phyloP scores from a whole-genome alignment of 2,113 vertebrate species.

The Pachypanchax playfairii region DNA sequence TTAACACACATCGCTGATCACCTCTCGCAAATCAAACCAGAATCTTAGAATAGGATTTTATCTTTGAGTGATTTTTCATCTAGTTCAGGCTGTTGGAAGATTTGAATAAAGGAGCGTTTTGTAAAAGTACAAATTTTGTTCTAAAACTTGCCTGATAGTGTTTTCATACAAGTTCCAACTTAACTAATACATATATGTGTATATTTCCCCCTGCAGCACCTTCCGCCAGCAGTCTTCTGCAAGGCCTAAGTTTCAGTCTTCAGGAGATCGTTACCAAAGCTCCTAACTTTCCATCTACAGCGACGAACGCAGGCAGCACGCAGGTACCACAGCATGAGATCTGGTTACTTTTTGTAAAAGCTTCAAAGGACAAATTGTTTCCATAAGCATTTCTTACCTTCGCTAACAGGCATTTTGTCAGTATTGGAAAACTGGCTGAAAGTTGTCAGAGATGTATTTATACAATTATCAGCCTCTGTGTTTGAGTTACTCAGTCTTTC shows the following conservation, averaged over 20 bases:
- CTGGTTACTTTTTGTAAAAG: neutral
- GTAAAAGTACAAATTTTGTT: conserved; percentile 5
- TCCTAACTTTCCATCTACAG: conserved; percentile 78
- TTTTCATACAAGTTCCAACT: neutral
- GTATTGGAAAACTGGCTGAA: no score
- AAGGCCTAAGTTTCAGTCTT: conserved; percentile 96
- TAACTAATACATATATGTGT: conserved; percentile 6
- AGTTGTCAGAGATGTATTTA: no score
- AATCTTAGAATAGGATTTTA: conserved; percentile 39
- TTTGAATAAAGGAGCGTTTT: neutral
- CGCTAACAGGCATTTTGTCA: neutral
- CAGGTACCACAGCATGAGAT: conserved; percentile 63
- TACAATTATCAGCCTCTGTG: neutral
- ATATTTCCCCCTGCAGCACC: conserved; percentile 75
- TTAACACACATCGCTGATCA: conserved; percentile 62
- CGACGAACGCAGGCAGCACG: conserved; percentile 78
- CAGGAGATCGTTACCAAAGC: conserved; percentile 93
- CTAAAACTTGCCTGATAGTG: neutral
- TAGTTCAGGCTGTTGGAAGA: conserved; percentile 6
- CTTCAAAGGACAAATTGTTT: no score
- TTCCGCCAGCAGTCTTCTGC: conserved; percentile 95
- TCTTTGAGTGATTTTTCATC: conserved; percentile 21
- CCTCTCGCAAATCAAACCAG: conserved; percentile 56
- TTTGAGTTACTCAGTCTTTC: neutral
- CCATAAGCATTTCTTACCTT: neutral